Evolutionary conservation across 2,113 vertebrate species (phyloP).

Genomic region (Rafetus swinhoei): DNA sequence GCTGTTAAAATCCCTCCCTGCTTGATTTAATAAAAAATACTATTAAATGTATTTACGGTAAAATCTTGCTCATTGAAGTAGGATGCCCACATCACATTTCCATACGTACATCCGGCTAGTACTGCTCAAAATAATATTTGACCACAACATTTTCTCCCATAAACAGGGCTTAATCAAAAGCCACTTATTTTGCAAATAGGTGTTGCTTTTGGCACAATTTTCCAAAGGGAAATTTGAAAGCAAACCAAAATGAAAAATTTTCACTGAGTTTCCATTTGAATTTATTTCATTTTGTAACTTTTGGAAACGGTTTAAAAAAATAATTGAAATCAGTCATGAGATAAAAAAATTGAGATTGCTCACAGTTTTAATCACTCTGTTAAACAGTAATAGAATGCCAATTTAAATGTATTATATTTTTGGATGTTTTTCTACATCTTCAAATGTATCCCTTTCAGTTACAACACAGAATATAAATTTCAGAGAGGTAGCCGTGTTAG

Average conservation of each 20-base stretch:
- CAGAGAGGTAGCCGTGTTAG: too few relatives aligned
- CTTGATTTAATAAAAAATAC: slow-evolving; percentile 40
- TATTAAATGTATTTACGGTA: slow-evolving; percentile 9
- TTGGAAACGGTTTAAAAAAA: too few relatives aligned
- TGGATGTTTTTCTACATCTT: too few relatives aligned
- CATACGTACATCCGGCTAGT: not conserved
- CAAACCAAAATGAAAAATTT: not conserved
- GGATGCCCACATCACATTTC: not conserved
- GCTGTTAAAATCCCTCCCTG: not conserved
- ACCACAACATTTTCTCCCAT: not conserved
- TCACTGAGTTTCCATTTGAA: slow-evolving; percentile 18
- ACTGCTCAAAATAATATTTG: not conserved
- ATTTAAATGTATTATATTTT: too few relatives aligned
- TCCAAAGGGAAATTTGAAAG: not conserved
- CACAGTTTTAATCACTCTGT: too few relatives aligned
- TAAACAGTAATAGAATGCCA: too few relatives aligned
- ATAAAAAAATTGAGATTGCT: too few relatives aligned
- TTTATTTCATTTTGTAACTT: not conserved
- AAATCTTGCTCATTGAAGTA: not conserved
- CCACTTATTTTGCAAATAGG: not conserved
- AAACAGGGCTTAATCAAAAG: not conserved
- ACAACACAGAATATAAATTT: too few relatives aligned
- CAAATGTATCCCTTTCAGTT: too few relatives aligned
- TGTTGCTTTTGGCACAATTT: not conserved
- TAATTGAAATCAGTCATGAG: too few relatives aligned